Evolutionary conservation across 2,888 invertebrate genomes (phyloP).

Genomic region (Xestoiulus laeticollis): DNA sequence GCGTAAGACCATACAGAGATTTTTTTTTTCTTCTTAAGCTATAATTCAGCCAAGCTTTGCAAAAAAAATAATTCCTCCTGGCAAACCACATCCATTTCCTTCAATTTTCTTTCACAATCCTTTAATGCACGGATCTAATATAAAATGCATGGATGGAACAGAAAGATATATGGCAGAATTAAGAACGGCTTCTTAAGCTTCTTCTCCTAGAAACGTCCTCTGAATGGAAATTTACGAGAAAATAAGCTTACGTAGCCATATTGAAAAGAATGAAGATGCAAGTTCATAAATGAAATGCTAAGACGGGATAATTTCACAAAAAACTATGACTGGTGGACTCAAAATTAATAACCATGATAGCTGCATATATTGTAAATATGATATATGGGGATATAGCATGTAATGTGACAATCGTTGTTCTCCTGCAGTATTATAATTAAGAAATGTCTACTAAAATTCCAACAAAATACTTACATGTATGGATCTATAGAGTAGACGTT

Average conservation of each 20-base stretch:
- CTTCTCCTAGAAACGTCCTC: background rate
- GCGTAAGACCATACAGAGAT: background rate
- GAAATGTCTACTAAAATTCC: too few species aligned
- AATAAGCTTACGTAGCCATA: background rate
- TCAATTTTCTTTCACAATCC: slow-evolving; percentile 6
- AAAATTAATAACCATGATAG: too few species aligned
- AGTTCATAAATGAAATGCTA: background rate
- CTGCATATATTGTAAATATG: too few species aligned
- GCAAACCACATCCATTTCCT: slow-evolving; percentile 13
- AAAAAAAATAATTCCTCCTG: background rate
- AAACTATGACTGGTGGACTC: background rate
- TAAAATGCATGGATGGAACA: background rate
- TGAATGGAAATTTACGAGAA: slow-evolving; percentile 26
- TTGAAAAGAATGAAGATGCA: background rate
- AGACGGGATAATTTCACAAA: background rate
- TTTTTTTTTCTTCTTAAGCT: background rate
- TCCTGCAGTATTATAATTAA: too few species aligned
- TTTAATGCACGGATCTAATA: slow-evolving; percentile 6
- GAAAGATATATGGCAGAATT: background rate
- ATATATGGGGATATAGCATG: too few species aligned
- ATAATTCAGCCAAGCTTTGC: background rate
- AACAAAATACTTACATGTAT: too few species aligned
- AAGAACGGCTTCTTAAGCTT: background rate
- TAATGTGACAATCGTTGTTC: too few species aligned
- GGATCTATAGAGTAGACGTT: too few species aligned